These are phyloP conservation scores for Hexactinellida sp. DNA, from an alignment of 37 sponge, comb jelly and placozoan genomes.

Conservation along the genomic window DNA sequence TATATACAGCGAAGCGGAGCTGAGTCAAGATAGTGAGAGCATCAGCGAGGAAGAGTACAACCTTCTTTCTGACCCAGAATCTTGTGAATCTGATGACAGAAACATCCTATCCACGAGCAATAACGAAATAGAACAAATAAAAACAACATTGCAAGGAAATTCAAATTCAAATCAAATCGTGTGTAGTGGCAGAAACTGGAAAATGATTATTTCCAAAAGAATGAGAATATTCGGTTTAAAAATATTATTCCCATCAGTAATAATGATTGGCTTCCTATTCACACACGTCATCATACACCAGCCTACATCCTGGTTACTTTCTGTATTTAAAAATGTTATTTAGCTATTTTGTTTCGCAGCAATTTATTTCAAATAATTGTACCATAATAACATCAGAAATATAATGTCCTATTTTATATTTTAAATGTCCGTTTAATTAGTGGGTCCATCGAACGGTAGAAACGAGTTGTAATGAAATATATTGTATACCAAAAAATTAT, in stretches of 20 bases:
- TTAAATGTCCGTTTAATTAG: too few relatives aligned
- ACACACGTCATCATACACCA: background rate
- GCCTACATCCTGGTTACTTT: background rate
- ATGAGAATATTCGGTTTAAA: background rate
- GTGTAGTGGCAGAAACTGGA: background rate
- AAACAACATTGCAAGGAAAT: background rate
- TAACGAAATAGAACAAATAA: background rate
- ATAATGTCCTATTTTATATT: too few relatives aligned
- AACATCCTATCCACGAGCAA: background rate
- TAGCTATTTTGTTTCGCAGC: too few relatives aligned
- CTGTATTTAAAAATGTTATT: background rate
- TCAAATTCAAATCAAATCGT: background rate
- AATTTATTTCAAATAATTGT: background rate
- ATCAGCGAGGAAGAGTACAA: background rate
- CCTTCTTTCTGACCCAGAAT: background rate
- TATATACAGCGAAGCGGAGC: background rate
- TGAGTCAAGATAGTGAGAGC: background rate
- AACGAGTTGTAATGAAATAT: too few relatives aligned
- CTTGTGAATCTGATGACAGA: background rate
- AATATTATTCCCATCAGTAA: background rate
- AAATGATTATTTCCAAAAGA: background rate
- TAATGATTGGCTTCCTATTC: background rate
- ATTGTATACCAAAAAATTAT: too few relatives aligned
- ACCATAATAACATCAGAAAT: too few relatives aligned
- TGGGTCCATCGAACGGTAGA: too few relatives aligned